Base-by-base conservation (phyloP, 2,888 invertebrate genomes). In the Drosophila mimetica region DNA sequence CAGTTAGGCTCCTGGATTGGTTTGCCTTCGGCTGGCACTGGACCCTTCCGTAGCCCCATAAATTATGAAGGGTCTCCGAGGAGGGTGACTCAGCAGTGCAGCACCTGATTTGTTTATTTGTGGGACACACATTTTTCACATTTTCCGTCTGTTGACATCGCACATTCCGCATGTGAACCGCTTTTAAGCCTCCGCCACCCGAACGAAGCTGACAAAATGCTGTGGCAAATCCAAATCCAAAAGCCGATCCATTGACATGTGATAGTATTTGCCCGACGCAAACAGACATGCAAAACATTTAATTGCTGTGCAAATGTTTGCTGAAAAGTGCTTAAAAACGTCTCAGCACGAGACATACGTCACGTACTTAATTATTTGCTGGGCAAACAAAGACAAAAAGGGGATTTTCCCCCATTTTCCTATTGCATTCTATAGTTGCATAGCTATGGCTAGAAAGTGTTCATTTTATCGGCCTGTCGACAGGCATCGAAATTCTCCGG, bases 41-140 rank as follows among this genome's bases (percentile, higher is more conserved):
- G 16, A 14, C 36, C 30, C 14, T 6, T 74, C 69, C 76, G 61
- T 53, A 46, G 55, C 41, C 60, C 65, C 81, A 76, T 83, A 76
- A 79, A 79, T 77, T 77, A 79, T 70, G 55, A 74, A 67, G 52
- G n/a, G n/a, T n/a, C n/a, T n/a, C n/a, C n/a, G n/a, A n/a, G n/a
- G n/a, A n/a, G n/a, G n/a, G n/a, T n/a, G n/a, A n/a, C n/a, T n/a
- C n/a, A n/a, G n/a, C n/a, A n/a, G n/a, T n/a, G n/a, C 60, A 61
- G 78, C 80, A 83, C 64, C 83, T 82, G 81, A 81, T 81, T 82
- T 83, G 83, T 81, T 83, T 82, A 83, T 82, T 83, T 79, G 74
- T 60, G 71, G 67, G 1, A 39, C 60, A 53, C 64, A 75, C 64
- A 72, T 82, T 77, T 72, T 71, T 77, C 72, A 79, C 64, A 76